These are phyloP conservation scores for Montipora cactus DNA, from an alignment of 64 coral and sea anemone genomes.

Conservation along the genomic window DNA sequence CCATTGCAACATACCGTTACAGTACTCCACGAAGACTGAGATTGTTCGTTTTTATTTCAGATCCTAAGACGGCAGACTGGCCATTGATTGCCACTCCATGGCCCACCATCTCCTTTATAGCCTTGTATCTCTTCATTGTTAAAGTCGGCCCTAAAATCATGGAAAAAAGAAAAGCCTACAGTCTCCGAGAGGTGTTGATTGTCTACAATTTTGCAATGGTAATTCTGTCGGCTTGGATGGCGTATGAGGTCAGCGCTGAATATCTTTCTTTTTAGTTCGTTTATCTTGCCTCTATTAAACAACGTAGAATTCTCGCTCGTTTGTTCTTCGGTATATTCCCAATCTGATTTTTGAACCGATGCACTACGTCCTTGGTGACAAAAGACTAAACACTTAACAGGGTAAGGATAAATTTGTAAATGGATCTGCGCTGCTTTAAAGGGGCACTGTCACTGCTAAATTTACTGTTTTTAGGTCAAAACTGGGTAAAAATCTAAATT, in stretches of 20 bases:
- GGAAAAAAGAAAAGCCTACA: constrained; percentile 79
- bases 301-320: no score
- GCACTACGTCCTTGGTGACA: constrained; percentile 74
- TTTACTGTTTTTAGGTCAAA: no score
- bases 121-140: constrained; percentile 81
- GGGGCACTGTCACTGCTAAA: no score
- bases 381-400: constrained; percentile 52
- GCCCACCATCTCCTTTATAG: constrained; percentile 73
- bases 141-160: constrained; percentile 92
- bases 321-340: constrained; percentile 31
- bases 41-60: constrained; percentile 44
- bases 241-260: constrained; percentile 77
- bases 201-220: constrained; percentile 86
- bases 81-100: constrained; percentile 84
- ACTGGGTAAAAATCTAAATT: no score
- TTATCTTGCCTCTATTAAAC: background rate
- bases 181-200: constrained; percentile 70
- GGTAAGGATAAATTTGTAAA: constrained; percentile 49
- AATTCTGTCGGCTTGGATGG: constrained; percentile 84
- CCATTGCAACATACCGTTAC: background rate
- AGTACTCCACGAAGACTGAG: no score
- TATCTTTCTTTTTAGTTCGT: background rate
- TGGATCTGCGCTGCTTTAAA: background rate
- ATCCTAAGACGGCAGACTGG: constrained; percentile 84
- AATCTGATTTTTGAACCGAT: constrained; percentile 83